Percentiles rank a stretch among this genome's conserved stretches.
These are phyloP conservation scores for Parazoanthus darwini DNA, from an alignment of 92 coral and sea anemone species.

Conservation along the genomic window DNA sequence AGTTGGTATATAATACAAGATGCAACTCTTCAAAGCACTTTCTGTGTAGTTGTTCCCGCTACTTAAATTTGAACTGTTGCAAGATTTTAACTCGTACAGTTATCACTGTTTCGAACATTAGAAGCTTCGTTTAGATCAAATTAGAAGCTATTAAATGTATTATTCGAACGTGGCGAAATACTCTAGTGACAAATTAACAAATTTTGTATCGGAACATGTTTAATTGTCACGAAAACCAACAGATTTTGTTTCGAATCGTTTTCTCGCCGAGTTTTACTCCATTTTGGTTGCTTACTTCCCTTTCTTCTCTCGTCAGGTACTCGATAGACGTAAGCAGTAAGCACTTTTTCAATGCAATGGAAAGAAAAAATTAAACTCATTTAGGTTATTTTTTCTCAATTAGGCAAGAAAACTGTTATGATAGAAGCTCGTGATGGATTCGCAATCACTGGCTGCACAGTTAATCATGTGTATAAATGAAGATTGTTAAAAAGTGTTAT, in stretches of 20 bases:
- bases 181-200: constrained; percentile 43
- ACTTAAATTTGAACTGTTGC: not conserved
- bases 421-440: not conserved
- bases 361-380: not conserved
- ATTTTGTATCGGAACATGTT: constrained; percentile 32
- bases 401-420: not conserved
- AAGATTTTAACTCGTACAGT: constrained; percentile 12
- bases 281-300: not conserved
- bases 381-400: constrained; percentile 1
- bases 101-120: constrained; percentile 9
- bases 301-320: not conserved
- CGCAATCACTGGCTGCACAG: not conserved
- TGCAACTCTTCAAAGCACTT: not conserved
- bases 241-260: constrained; percentile 10
- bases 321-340: not conserved
- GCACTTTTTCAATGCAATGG: constrained; percentile 12
- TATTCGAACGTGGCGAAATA: constrained; percentile 37
- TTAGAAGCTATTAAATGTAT: constrained; percentile 33
- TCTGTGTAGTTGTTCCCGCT: not conserved
- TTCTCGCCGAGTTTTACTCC: not conserved
- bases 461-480: not conserved
- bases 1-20: not conserved
- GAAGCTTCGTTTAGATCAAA: constrained; percentile 30
- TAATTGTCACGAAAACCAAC: constrained; percentile 42
- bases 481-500: constrained; percentile 16